Evolutionary conservation across 2,888 invertebrate genomes (phyloP), one percentile per base, ranked within the genome.

Genomic region (Hedychridium roseum): DNA sequence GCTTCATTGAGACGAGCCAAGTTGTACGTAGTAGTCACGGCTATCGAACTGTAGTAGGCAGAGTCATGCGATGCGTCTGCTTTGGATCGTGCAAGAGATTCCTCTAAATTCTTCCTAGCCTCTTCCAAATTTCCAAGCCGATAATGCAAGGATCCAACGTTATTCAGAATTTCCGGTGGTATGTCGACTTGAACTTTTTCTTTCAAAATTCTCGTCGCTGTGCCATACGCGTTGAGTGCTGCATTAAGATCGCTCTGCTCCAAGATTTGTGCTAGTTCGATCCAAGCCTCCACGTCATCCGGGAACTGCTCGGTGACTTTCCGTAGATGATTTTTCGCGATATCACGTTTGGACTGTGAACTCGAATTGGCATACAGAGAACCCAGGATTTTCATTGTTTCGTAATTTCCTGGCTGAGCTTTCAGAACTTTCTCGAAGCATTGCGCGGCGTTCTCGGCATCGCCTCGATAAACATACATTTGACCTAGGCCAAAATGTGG

Each of bases 271-370:
- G 99, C 99, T 57, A 98, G 81, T 78, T 99, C 98, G 64, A 99
- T 97, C 97, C 97, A 98, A 0, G 97, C 98, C 79, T 99, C 99
- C 1, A 98, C 94, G 78, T 99, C 99, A 66, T 99, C 97, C 0
- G 97, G 96, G 77, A 94, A 95, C 79, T 97, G 94, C 74, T 97
- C 96, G 0, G 97, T 96, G 15, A 92, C 92, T 81, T 97, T 98
- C 74, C 94, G 91, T 40, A 99, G 82, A 79, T 96, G 94, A 66
- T 91, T 92, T 75, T 94, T 91, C 0, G 97, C 97, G 56, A 94
- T 92, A 66, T 97, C 95, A 5, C 96, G 84, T 78, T 94, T 94
- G 0, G 93, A 89, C 74, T 94, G 94, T 2, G 92, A 94, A 11
- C 86, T 83, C 0, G 94, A 94, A 71, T 88, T 91, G 0, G 98